Base-by-base conservation (phyloP, 1,140 invertebrate genomes). In the Leucophenga varia region DNA sequence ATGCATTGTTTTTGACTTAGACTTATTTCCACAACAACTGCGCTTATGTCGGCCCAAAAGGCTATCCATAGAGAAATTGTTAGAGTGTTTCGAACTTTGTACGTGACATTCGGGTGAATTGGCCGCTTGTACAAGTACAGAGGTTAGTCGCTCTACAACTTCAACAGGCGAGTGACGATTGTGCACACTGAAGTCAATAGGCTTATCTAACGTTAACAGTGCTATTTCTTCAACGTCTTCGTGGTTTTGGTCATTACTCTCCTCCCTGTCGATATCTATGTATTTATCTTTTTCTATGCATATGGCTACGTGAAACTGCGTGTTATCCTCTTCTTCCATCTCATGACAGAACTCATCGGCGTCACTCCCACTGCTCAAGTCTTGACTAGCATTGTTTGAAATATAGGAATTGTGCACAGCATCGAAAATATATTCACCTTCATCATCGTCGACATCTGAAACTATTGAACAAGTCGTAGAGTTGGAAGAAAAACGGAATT, bases 131-230 rank as follows among this genome's bases (percentile, higher is more conserved):
- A 19, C 3, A 20, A 34, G 35, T 58, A 53, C 18, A 16, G 22
- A 7, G 43, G 19, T 9, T 1, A 31, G 10, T 44, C 32, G 16
- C 22, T 30, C 5, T 52, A 32, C 14, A 12, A 14, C 0, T 47
- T 40, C 1, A 10, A 13, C 0, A 44, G 50, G 32, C 17, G 55
- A 49, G 20, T 51, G 51, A 2, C 70, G 70, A 34, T 71, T 73
- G 40, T 74, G 61, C 38, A 74, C 18, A 30, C 64, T 69, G 12
- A 74, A 74, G 37, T 74, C 71, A 2, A 74, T 51, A 0, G 71
- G 71, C 36, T 74, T 59, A 35, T 56, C 31, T 34, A 13, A 65
- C 61, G 18, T 8, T 3, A 21, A 3, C 4, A 18, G 20, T 38
- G 6, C 22, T 16, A 10, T 4, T 16, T 38, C 31, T 8, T 51